A percentile compares a stretch with the other conserved stretches of the same genome.
phyloP scores from a whole-genome alignment of 2,113 vertebrate species.

The Chaetodon trifascialis region DNA sequence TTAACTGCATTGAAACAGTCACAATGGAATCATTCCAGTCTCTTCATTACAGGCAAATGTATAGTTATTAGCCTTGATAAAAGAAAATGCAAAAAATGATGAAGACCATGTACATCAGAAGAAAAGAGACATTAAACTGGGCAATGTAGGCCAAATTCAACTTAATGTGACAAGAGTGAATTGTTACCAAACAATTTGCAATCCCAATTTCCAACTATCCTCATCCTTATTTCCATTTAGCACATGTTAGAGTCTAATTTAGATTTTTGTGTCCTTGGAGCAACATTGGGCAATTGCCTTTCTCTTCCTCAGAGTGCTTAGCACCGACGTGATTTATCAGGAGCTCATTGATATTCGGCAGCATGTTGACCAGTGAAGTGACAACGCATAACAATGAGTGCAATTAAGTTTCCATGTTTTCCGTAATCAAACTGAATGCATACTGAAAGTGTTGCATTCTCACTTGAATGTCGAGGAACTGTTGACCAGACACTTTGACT shows the following conservation, averaged over 20 bases:
- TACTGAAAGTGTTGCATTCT: conserved; percentile 56
- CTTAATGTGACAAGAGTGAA: conserved; percentile 18
- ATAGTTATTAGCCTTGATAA: background rate
- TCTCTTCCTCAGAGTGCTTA: conserved; percentile 56
- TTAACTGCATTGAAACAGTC: background rate
- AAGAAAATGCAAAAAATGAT: conserved; percentile 3
- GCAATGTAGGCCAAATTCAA: conserved; percentile 2
- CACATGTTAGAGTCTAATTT: conserved; percentile 52
- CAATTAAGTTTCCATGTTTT: conserved; percentile 74
- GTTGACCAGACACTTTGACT: conserved; percentile 42
- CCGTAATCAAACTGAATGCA: conserved; percentile 75
- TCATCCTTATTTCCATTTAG: conserved; percentile 44
- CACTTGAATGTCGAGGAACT: conserved; percentile 63
- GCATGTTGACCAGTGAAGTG: conserved; percentile 72
- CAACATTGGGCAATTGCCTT: conserved; percentile 61
- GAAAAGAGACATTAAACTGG: conserved; percentile 9
- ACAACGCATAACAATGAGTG: conserved; percentile 79
- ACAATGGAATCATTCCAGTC: background rate
- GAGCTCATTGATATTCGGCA: conserved; percentile 77
- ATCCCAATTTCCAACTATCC: conserved; percentile 12
- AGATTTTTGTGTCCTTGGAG: conserved; percentile 63
- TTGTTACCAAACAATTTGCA: conserved; percentile 31
- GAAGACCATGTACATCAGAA: background rate
- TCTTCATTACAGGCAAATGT: background rate
- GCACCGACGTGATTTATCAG: conserved; percentile 74